Evolutionary conservation across 2,888 invertebrate species (phyloP).

Genomic region (Drosophila tanythrix): DNA sequence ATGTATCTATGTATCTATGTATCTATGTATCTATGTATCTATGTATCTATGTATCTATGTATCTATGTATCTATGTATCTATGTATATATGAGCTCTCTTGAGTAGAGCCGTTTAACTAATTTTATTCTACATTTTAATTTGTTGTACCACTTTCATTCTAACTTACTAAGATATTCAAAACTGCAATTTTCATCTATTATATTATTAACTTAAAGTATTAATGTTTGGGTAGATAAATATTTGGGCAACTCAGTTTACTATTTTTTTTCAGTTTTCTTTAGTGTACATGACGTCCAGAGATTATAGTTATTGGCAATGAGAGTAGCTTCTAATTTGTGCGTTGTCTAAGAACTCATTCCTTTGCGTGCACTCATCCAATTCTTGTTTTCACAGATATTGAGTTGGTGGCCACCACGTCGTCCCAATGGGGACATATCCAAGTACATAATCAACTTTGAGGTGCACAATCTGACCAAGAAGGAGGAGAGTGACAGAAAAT

Average conservation of each 20-base stretch:
- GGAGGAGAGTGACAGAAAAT: slow-evolving; percentile 40
- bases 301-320: background rate
- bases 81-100: too few relatives aligned
- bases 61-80: too few relatives aligned
- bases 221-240: background rate
- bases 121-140: background rate
- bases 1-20: too few relatives aligned
- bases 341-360: background rate
- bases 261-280: too few relatives aligned
- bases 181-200: background rate
- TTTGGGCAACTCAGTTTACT: background rate
- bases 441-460: slow-evolving; percentile 73
- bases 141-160: background rate
- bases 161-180: background rate
- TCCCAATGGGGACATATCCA: slow-evolving; percentile 75
- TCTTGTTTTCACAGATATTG: slow-evolving; percentile 55
- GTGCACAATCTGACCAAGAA: slow-evolving; percentile 39
- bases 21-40: too few relatives aligned
- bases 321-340: background rate
- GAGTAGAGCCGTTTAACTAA: background rate
- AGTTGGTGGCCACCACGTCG: slow-evolving; percentile 83
- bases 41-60: too few relatives aligned
- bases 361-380: background rate
- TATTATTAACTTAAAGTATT: background rate
- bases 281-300: too few relatives aligned